phyloP scores from a whole-genome alignment of 2,113 vertebrate species.

The Australoheros scitulus region DNA sequence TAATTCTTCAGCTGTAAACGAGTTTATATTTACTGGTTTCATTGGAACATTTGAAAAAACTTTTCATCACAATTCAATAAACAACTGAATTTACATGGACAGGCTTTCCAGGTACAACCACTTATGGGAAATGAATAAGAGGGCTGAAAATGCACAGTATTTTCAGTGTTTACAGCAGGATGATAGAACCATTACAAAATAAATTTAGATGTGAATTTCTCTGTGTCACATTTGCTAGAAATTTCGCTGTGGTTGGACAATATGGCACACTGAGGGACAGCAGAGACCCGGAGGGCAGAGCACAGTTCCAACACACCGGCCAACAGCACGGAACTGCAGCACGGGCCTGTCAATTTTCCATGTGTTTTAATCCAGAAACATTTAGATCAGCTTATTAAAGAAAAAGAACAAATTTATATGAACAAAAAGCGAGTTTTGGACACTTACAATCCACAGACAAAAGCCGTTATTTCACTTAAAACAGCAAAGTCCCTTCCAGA shows the following conservation, averaged over 20 bases:
- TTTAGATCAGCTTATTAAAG: neutral
- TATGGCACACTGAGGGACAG: neutral
- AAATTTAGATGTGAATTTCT: neutral
- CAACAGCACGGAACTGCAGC: neutral
- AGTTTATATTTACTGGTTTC: neutral
- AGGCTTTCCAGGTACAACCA: no score
- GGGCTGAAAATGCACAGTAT: neutral
- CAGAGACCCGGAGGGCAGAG: constrained; percentile 1
- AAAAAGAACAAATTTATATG: neutral
- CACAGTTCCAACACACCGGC: neutral
- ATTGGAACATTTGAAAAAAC: no score
- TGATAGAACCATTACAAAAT: neutral
- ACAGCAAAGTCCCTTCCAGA: neutral
- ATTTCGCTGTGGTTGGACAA: constrained; percentile 2
- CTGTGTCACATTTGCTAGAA: neutral
- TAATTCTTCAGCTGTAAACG: neutral
- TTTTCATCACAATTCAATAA: no score
- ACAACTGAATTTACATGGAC: no score
- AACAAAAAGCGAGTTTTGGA: neutral
- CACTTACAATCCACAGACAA: neutral
- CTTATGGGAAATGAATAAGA: no score
- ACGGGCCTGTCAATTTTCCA: neutral
- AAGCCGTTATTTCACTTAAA: neutral
- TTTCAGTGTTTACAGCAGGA: neutral
- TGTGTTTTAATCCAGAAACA: neutral